Percentiles rank a stretch among this genome's conserved stretches.
Conservation (phyloP, 2,888 invertebrate species). For the Morpho deidamia region DNA sequence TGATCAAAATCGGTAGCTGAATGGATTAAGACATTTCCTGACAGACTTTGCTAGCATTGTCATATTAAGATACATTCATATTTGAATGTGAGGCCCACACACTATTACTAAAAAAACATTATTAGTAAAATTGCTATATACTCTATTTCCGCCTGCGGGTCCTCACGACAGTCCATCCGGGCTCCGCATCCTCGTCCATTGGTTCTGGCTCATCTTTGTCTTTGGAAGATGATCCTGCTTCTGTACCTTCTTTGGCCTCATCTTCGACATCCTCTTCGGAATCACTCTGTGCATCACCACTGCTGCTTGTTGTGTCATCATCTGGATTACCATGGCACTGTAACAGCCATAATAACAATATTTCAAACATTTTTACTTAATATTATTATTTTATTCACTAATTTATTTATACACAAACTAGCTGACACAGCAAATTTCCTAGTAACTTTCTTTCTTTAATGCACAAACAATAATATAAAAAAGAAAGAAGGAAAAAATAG, state of each 20-base stretch:
- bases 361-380: too few relatives aligned
- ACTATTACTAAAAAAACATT: neutral
- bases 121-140: constrained; percentile 4
- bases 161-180: constrained; percentile 83
- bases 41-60: too few relatives aligned
- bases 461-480: too few relatives aligned
- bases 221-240: constrained; percentile 37
- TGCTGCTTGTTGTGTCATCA: constrained; percentile 66
- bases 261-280: constrained; percentile 13
- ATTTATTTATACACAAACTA: too few relatives aligned
- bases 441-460: too few relatives aligned
- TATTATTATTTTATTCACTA: too few relatives aligned
- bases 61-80: too few relatives aligned
- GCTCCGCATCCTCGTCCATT: constrained; percentile 75
- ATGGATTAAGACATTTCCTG: too few relatives aligned
- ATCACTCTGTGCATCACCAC: constrained; percentile 46
- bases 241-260: constrained; percentile 11
- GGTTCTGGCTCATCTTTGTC: constrained; percentile 42
- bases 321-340: constrained; percentile 70
- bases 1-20: too few relatives aligned
- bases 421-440: too few relatives aligned
- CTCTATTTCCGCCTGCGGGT: constrained; percentile 70
- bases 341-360: constrained; percentile 17
- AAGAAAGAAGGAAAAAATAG: too few relatives aligned
- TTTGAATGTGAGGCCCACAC: too few relatives aligned